Evolutionary conservation across 2,888 invertebrate genomes (phyloP), one percentile per base, ranked within the genome.

Genomic region (Drosophila mayaguana): DNA sequence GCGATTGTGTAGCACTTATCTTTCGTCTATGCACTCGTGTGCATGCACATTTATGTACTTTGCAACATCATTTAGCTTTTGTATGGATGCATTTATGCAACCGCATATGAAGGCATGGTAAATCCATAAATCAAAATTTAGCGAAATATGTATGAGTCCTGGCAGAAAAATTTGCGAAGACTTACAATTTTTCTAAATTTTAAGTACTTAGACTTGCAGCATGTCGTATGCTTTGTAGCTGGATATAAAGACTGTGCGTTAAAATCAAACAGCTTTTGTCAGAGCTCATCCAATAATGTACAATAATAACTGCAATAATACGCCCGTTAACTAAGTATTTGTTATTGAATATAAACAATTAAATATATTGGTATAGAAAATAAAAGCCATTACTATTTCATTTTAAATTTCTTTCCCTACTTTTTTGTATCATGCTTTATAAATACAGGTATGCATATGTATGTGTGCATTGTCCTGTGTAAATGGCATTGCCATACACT

Each of bases 21-120:
- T 65, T 62, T 28, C 14, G 50, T 32, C 28, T 14, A 7, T 18
- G 28, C 32, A 28, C 11, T 3, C 22, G 43, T 0, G 25, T 12
- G 14, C 45, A 9, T 46, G 22, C 25, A 16, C 8, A 22, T 45
- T 22, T 45, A 11, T 18, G n/a, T 18, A 5, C 11, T 14, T 6
- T 8, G 45, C 8, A 3, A 25, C 12, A 38, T 12, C 64, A 64
- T 12, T 28, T 2, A 63, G 63, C 43, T 64, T 62, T 34, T 28
- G 64, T 20, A 34, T 18, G 50, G 12, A 2, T 2, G 2, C 32
- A 1, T n/a, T 18, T 11, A 28, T 48, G 48, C n/a, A 18, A 12
- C n/a, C 18, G 48, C 48, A n/a, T 11, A 1, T 6, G 18, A 28
- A 28, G 8, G 28, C 28, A 28, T 7, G n/a, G 28, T 9, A n/a